Evolutionary conservation across 2,113 vertebrate genomes (phyloP).

Genomic region (Odocoileus hemionus): DNA sequence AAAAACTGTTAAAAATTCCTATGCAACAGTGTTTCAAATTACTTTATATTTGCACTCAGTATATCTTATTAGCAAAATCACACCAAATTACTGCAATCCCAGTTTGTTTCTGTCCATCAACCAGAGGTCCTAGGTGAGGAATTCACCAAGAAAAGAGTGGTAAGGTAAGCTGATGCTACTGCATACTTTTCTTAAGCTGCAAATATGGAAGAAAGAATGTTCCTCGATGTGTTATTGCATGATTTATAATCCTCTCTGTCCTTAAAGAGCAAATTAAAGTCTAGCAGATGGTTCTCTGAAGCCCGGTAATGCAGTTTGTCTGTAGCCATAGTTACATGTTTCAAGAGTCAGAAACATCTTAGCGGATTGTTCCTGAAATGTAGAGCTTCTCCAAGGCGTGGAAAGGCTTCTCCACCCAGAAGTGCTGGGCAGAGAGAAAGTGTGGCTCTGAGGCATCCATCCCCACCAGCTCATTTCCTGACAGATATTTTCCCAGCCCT

Average conservation of each 20-base stretch:
- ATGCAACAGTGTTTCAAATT: conserved; percentile 24
- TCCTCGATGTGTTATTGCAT: conserved; percentile 33
- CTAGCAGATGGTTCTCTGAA: conserved; percentile 70
- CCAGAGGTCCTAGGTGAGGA: not conserved
- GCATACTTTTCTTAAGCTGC: not conserved
- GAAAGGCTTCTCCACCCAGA: not conserved
- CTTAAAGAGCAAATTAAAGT: conserved; percentile 70
- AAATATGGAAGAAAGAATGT: conserved; percentile 51
- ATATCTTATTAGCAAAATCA: not conserved
- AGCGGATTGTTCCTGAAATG: conserved; percentile 54
- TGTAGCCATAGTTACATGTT: conserved; percentile 66
- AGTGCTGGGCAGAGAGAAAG: not conserved
- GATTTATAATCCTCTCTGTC: conserved; percentile 56
- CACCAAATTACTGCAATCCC: not conserved
- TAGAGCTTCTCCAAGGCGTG: not conserved
- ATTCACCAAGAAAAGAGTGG: not conserved
- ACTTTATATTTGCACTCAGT: not conserved
- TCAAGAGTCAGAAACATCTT: conserved; percentile 45
- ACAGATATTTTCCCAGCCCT: not conserved
- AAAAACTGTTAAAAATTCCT: not conserved
- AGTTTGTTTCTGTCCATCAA: conserved; percentile 39
- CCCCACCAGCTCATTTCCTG: not conserved
- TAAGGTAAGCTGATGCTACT: not conserved
- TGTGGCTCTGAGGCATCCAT: not conserved
- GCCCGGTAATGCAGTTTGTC: conserved; percentile 61